Conservation (phyloP, 2,113 vertebrate genomes). For the Chitala chitala region DNA sequence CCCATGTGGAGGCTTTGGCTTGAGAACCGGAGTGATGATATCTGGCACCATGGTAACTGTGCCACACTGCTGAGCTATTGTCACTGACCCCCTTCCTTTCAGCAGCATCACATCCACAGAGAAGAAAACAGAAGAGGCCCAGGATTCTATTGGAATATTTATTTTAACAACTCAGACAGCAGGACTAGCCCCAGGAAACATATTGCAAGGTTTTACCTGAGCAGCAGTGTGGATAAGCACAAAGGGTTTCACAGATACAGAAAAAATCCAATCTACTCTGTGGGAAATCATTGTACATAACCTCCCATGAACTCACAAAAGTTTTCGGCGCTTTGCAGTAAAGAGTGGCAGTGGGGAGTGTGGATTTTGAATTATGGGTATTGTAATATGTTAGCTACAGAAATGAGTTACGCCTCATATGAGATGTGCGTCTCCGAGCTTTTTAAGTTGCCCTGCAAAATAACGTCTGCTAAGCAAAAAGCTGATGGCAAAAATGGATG, state of each 20-base stretch:
- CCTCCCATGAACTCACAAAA: slow-evolving; percentile 5
- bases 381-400: neutral
- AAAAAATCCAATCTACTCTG: slow-evolving; percentile 4
- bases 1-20: neutral
- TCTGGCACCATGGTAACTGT: neutral
- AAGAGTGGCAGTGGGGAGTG: neutral
- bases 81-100: neutral
- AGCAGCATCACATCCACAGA: neutral
- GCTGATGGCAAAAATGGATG: neutral
- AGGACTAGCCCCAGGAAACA: slow-evolving; percentile 12
- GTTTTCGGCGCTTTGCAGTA: neutral
- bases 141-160: slow-evolving; percentile 7
- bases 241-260: neutral
- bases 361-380: slow-evolving; percentile 8
- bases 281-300: slow-evolving; percentile 18
- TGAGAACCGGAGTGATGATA: neutral
- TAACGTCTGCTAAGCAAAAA: neutral
- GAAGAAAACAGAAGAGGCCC: neutral
- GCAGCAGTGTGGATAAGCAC: neutral
- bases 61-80: neutral
- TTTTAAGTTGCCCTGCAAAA: neutral
- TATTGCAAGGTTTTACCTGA: slow-evolving; percentile 5
- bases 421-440: neutral
- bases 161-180: slow-evolving; percentile 8
- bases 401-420: slow-evolving; percentile 7